phyloP scores from a whole-genome alignment of 2,797 vertebrate species.

The Amblyraja radiata region DNA sequence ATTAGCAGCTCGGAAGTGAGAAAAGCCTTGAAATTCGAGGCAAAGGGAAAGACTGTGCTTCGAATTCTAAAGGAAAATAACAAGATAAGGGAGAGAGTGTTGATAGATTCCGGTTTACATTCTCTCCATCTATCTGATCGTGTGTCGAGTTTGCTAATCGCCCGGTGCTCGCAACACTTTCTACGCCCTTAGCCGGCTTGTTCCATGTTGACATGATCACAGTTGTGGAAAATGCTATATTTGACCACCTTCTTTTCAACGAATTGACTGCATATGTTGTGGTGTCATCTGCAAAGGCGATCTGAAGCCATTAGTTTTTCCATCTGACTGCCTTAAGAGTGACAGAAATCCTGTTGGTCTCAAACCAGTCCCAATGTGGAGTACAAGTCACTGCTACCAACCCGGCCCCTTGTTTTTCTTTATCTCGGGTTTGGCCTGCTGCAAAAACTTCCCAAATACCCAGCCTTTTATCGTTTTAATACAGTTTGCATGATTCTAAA shows the following conservation, averaged over 20 bases:
- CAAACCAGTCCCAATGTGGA: background rate
- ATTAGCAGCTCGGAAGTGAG: conserved; percentile 49
- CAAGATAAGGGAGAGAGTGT: background rate
- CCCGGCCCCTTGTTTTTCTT: background rate
- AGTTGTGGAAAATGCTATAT: background rate
- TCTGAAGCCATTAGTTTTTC: background rate
- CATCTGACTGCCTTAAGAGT: background rate
- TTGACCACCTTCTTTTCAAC: background rate
- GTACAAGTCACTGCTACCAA: background rate
- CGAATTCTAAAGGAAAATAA: background rate
- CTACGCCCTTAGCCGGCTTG: background rate
- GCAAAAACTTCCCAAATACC: background rate
- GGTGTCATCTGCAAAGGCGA: background rate
- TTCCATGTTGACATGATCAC: background rate
- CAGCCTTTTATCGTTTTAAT: background rate
- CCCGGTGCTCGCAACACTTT: background rate
- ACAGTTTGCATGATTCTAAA: background rate
- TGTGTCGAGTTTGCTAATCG: background rate
- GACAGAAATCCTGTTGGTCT: background rate
- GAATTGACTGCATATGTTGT: background rate
- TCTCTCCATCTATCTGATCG: background rate
- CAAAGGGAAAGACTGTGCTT: conserved; percentile 34
- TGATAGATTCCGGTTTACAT: background rate
- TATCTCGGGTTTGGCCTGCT: background rate
- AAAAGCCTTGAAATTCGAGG: conserved; percentile 40